phyloP scores from a whole-genome alignment of 2,888 invertebrate species.

The Mesoligia furuncula region DNA sequence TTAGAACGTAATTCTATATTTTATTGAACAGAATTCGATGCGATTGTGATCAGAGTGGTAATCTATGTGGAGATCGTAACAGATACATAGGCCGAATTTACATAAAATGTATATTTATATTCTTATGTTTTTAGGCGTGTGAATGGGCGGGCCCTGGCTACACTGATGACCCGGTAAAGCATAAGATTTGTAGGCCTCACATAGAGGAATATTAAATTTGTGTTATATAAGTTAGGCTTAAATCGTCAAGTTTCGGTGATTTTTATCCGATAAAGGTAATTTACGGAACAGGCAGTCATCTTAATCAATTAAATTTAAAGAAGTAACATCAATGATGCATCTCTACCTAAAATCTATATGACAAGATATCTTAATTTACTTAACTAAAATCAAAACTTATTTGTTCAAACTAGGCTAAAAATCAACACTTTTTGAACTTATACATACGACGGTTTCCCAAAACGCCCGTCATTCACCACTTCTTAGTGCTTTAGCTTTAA shows the following conservation, averaged over 20 bases:
- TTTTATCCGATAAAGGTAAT: background rate
- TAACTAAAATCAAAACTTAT: too few species aligned
- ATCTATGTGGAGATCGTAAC: constrained; percentile 41
- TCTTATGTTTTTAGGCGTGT: constrained; percentile 28
- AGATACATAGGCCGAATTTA: constrained; percentile 25
- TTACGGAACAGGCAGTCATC: background rate
- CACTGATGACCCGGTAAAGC: background rate
- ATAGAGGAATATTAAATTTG: background rate
- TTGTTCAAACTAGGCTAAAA: too few species aligned
- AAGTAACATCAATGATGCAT: background rate
- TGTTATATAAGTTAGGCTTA: background rate
- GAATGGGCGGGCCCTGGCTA: constrained; percentile 43
- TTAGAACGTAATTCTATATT: constrained; percentile 33
- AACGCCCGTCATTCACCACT: too few species aligned
- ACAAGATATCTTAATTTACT: background rate
- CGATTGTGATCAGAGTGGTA: constrained; percentile 28
- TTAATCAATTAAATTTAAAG: background rate
- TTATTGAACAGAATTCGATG: constrained; percentile 35
- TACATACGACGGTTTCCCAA: too few species aligned
- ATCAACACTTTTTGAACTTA: too few species aligned
- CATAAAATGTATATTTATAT: constrained; percentile 49
- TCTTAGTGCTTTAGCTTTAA: too few species aligned
- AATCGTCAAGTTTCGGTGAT: background rate
- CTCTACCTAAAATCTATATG: background rate
- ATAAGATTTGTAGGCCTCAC: constrained; percentile 22